Percentiles rank a stretch among this genome's conserved stretches.
Conservation (phyloP, 2,888 invertebrate genomes). For the Chrysolina oricalcia region DNA sequence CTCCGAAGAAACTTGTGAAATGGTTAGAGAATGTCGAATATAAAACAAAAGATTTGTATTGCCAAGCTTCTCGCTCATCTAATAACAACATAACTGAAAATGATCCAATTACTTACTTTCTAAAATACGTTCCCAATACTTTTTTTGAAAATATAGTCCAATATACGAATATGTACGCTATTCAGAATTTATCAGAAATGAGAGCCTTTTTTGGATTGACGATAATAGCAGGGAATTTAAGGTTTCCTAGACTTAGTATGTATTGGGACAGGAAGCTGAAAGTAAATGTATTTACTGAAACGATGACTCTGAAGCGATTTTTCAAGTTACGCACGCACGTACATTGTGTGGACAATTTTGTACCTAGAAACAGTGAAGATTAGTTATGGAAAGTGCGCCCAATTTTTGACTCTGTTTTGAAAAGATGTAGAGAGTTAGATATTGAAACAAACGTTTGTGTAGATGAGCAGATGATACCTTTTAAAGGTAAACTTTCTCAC, state of each 20-base stretch:
- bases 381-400: constrained; percentile 33
- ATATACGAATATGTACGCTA: constrained; percentile 14
- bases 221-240: too few species aligned
- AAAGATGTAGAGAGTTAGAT: constrained; percentile 16
- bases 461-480: too few species aligned
- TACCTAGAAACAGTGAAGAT: constrained; percentile 31
- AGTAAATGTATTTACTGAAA: neutral
- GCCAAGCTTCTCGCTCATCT: constrained; percentile 10
- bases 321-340: constrained; percentile 31
- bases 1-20: neutral
- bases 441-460: constrained; percentile 10
- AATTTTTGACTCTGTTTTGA: constrained; percentile 32
- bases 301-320: neutral
- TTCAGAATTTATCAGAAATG: constrained; percentile 14
- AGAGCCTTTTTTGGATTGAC: constrained; percentile 5
- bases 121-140: constrained; percentile 14
- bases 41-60: neutral
- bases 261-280: neutral
- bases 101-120: constrained; percentile 7
- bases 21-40: neutral
- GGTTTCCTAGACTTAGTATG: too few species aligned
- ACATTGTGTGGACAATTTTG: constrained; percentile 34
- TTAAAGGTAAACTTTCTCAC: too few species aligned
- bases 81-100: constrained; percentile 14
- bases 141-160: constrained; percentile 6